Evolutionary conservation across 2,888 invertebrate species (phyloP).

Genomic region (Atrina japonica): DNA sequence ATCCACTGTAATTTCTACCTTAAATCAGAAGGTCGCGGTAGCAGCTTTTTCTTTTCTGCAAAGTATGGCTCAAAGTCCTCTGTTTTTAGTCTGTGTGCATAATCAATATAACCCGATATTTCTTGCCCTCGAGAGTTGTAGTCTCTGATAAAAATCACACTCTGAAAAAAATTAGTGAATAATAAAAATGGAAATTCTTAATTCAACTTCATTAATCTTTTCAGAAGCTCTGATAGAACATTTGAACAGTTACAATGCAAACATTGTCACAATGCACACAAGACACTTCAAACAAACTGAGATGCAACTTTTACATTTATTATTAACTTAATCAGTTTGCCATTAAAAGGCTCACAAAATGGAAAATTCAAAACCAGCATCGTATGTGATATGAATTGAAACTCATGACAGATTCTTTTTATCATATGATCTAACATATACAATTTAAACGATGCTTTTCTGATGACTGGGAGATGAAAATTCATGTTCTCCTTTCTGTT

Average conservation of each 20-base stretch:
- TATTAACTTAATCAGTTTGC: too few relatives aligned
- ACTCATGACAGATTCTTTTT: too few relatives aligned
- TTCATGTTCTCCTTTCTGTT: too few relatives aligned
- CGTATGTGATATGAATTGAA: too few relatives aligned
- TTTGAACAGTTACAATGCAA: background rate
- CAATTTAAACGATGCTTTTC: too few relatives aligned
- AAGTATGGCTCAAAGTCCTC: slow-evolving; percentile 91
- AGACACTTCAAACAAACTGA: background rate
- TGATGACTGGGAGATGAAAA: too few relatives aligned
- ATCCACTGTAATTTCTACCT: too few relatives aligned
- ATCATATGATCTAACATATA: too few relatives aligned
- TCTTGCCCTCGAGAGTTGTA: slow-evolving; percentile 87
- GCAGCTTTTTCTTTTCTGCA: slow-evolving; percentile 84
- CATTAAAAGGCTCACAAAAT: too few relatives aligned
- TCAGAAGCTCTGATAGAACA: background rate
- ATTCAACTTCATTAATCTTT: background rate
- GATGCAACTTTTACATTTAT: background rate
- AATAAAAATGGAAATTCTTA: too few relatives aligned
- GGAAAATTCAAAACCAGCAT: too few relatives aligned
- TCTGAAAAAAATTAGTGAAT: slow-evolving; percentile 71
- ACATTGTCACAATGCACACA: background rate
- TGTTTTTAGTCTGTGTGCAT: slow-evolving; percentile 85
- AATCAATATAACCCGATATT: slow-evolving; percentile 93
- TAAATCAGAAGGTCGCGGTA: slow-evolving; percentile 87
- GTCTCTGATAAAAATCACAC: slow-evolving; percentile 89